Evolutionary conservation across 2,113 vertebrate genomes (phyloP).

Genomic region (Ahaetulla prasina): DNA sequence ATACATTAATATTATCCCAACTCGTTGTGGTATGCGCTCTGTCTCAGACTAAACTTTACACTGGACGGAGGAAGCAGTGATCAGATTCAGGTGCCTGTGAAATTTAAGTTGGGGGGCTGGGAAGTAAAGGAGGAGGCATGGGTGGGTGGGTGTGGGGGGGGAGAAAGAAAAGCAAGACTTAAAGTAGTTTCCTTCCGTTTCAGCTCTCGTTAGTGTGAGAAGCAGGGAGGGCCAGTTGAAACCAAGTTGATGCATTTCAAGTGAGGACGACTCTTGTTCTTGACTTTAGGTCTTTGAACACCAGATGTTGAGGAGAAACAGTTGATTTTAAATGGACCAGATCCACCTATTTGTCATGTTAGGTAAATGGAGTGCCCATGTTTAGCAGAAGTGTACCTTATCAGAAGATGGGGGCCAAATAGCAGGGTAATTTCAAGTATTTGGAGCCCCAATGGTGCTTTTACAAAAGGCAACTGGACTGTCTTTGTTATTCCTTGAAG

Average conservation of each 20-base stretch:
- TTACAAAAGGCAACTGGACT: not conserved
- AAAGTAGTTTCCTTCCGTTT: slow-evolving; percentile 64
- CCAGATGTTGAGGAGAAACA: slow-evolving; percentile 5
- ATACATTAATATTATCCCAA: slow-evolving; percentile 74
- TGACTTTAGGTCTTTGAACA: not conserved
- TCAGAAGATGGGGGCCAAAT: not conserved
- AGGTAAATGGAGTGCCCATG: not conserved
- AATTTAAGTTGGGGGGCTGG: slow-evolving; percentile 53
- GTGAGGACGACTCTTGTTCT: slow-evolving; percentile 19
- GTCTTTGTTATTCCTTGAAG: not conserved
- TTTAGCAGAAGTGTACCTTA: not conserved
- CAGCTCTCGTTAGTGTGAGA: slow-evolving; percentile 59
- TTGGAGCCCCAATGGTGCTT: not conserved
- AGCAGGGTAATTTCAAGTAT: not conserved
- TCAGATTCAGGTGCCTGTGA: slow-evolving; percentile 71
- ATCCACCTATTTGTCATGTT: not conserved
- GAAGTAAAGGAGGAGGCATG: not conserved
- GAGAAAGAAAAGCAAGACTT: slow-evolving; percentile 56
- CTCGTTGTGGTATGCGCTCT: slow-evolving; percentile 58
- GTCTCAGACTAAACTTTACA: slow-evolving; percentile 67
- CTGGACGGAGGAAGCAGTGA: slow-evolving; percentile 67
- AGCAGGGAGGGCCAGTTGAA: slow-evolving; percentile 44
- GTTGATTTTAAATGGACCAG: not conserved
- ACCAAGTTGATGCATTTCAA: slow-evolving; percentile 48
- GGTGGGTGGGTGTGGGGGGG: not conserved